Conservation (phyloP, 2,888 invertebrate species). For the Eupithecia pulchellata region DNA sequence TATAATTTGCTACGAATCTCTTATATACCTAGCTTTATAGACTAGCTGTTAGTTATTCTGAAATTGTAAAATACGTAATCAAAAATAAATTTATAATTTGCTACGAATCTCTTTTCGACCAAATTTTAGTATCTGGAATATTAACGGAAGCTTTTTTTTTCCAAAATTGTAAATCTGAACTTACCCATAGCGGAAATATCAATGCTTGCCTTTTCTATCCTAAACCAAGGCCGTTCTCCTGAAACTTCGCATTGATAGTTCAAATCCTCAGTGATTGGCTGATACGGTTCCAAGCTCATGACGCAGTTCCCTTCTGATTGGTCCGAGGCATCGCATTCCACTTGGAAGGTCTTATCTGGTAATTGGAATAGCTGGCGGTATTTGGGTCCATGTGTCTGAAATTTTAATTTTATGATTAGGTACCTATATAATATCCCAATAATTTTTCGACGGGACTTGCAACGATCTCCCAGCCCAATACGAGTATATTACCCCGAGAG, state of each 20-base stretch:
- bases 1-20: too few relatives aligned
- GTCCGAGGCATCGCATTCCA: conserved; percentile 55
- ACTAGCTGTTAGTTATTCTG: too few relatives aligned
- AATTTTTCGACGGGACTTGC: too few relatives aligned
- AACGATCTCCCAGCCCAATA: too few relatives aligned
- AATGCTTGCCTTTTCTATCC: conserved; percentile 55
- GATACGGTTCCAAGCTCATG: conserved; percentile 56
- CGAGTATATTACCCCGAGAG: too few relatives aligned
- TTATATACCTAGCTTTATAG: too few relatives aligned
- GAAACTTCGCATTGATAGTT: conserved; percentile 70
- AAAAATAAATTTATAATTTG: too few relatives aligned
- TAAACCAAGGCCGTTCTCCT: conserved; percentile 71
- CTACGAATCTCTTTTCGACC: background rate
- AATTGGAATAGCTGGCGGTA: conserved; percentile 47
- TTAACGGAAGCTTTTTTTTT: background rate
- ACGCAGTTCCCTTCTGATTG: conserved; percentile 59
- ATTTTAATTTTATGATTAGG: conserved; percentile 1
- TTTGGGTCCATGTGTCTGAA: conserved; percentile 51
- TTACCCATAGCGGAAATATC: conserved; percentile 63
- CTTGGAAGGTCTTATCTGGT: conserved; percentile 53
- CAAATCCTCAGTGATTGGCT: conserved; percentile 54
- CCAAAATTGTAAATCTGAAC: conserved; percentile 25
- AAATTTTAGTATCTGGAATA: background rate
- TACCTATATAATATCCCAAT: too few relatives aligned
- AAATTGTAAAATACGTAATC: too few relatives aligned